Evolutionary conservation across 1,140 invertebrate genomes (phyloP), one percentile per base, ranked within the genome.

Genomic region (Neodiprion lecontei): DNA sequence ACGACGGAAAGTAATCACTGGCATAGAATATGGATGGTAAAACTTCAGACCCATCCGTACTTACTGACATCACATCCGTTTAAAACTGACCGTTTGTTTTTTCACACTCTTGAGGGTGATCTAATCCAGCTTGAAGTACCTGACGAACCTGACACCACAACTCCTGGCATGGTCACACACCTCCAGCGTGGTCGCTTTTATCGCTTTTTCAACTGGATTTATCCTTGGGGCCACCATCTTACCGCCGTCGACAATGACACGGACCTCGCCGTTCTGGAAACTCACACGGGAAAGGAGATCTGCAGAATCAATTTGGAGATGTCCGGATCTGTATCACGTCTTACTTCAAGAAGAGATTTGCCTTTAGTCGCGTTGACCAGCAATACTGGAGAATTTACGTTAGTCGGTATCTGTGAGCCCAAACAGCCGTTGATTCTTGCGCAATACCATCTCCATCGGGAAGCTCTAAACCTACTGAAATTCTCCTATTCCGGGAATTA

Each of bases 161-260:
- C 11, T 14, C 81, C 83, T 0, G 47, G 7, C 0, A 69, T 77
- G 0, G 12, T 77, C 0, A 70, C 65, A 1, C 75, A 73, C 3
- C 48, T 83, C 0, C 48, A 79, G 9, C 78, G 78, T 14, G 85
- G 86, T 8, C 67, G 74, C 0, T 73, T 47, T 8, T 83, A 82
- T 69, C 76, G 67, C 0, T 82, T 82, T 8, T 66, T 83, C 11
- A 82, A 86, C 28, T 79, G 87, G 17, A 40, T 88, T 8, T 79
- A 84, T 73, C 87, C 87, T 1, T 85, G 82, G 83, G 84, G 82
- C 3, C 80, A 86, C 72, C 80, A 87, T 71, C 66, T 87, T 0
- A 73, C 81, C 0, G 76, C 77, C 0, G 75, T 81, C 0, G 74
- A 84, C 10, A 71, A 76, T 14, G 48, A 21, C 0, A 81, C 76